Evolutionary conservation across 2,888 invertebrate genomes (phyloP), one percentile per base, ranked within the genome.

Genomic region (Pterostichus niger): DNA sequence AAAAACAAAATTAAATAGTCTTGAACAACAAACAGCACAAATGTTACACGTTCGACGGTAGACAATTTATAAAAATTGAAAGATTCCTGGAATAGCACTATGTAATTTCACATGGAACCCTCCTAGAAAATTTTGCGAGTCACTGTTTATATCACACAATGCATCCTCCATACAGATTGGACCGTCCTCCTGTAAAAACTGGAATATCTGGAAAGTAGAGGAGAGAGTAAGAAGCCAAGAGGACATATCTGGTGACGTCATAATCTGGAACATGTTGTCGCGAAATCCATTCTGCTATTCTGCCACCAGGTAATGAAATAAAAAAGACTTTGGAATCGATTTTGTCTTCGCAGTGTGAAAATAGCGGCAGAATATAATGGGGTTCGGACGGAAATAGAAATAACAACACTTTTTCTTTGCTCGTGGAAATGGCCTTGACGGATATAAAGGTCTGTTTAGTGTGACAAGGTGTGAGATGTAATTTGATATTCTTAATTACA

Each of bases 261-360:
- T 77, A 77, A 77, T 77, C 77, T 40, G 10, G 76, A 54, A 35
- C 59, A 77, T 59, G 40, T 40, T 40, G 77, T 77, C 59, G 17
- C 59, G 44, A 56, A 77, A 77, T 59, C 77, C 54, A 77, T 77
- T 77, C 77, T 31, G 40, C 13, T 71, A 77, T 71, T 46, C 46
- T 13, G 68, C 15, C 40, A 40, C 68, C 77, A 77, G 59, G 77
- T 77, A 77, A 77, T 77, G 77, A 59, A 77, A 77, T 77, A 77
- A 77, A 77, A 77, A 56, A 77, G n/a, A 77, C 59, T 33, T 40
- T 59, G 44, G 11, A 31, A 59, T 77, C 77, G 77, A 77, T 77
- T 59, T 24, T 59, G 56, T 56, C 77, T 13, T 40, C 59, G 11
- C 17, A 35, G 77, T 44, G 56, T 17, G 68, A 71, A 71, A 56